These are phyloP conservation scores for Eucidaris tribuloides DNA, from an alignment of 35 echinoderm and acorn worm species.

Conservation along the genomic window DNA sequence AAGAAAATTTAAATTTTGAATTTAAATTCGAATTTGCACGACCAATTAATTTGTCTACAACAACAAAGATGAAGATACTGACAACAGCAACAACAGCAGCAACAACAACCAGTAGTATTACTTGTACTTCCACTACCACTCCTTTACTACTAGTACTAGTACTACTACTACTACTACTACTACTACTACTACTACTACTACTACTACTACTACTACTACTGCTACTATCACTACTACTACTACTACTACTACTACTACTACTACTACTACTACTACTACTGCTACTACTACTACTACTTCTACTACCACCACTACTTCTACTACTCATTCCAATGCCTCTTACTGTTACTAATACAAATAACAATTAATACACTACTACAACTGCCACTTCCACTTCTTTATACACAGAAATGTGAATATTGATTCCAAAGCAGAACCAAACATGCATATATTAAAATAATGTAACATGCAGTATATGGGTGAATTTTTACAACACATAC, in stretches of 20 bases:
- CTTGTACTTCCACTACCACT: neutral
- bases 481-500: too few species aligned
- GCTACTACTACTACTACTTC: neutral
- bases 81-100: neutral
- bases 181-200: neutral
- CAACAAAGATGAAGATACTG: too few species aligned
- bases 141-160: neutral
- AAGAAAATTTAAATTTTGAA: too few species aligned
- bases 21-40: too few species aligned
- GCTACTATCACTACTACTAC: neutral
- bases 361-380: too few species aligned
- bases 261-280: neutral
- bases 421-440: too few species aligned
- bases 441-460: too few species aligned
- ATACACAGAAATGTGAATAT: too few species aligned
- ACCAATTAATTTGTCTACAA: too few species aligned
- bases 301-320: neutral
- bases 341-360: too few species aligned
- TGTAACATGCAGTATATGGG: too few species aligned
- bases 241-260: neutral
- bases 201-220: constrained; percentile 9
- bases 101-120: neutral
- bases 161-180: neutral
- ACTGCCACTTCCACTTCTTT: too few species aligned
- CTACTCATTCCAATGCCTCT: neutral